Evolutionary conservation across 1,140 invertebrate genomes (phyloP).

Genomic region (Nylanderia fulva): DNA sequence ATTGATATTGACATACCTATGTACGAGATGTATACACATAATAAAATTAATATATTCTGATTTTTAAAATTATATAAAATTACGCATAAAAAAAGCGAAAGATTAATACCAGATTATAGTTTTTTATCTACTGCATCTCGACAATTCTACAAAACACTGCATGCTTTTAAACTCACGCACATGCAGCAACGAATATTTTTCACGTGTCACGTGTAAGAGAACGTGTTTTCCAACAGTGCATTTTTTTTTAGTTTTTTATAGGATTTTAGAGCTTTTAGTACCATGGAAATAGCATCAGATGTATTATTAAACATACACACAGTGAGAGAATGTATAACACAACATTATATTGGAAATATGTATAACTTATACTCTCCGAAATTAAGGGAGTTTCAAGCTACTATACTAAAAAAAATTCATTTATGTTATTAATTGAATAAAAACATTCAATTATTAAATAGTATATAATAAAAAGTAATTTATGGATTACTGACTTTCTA

Average conservation of each 20-base stretch:
- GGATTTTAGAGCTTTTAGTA: conserved; percentile 26
- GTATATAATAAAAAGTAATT: neutral
- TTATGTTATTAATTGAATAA: too few species aligned
- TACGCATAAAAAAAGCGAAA: neutral
- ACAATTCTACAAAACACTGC: neutral
- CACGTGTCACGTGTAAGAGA: neutral
- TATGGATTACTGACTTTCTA: neutral
- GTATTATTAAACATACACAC: neutral
- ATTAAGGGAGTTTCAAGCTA: neutral
- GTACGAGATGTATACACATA: neutral
- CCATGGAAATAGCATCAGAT: conserved; percentile 1
- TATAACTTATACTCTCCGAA: neutral
- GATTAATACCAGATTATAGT: conserved; percentile 20
- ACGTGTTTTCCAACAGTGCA: conserved; percentile 15
- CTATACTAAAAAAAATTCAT: neutral
- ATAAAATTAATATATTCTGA: neutral
- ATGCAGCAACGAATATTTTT: conserved; percentile 29
- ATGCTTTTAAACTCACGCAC: conserved; percentile 14
- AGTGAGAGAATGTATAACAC: neutral
- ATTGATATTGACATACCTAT: neutral
- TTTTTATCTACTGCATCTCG: neutral
- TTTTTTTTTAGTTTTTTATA: conserved; percentile 6
- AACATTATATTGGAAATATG: neutral
- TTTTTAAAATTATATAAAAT: too few species aligned
- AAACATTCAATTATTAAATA: neutral